Evolutionary conservation across 2,113 vertebrate species (phyloP), one percentile per base, ranked within the genome.

Genomic region (Ophthalmolycus amberensis): DNA sequence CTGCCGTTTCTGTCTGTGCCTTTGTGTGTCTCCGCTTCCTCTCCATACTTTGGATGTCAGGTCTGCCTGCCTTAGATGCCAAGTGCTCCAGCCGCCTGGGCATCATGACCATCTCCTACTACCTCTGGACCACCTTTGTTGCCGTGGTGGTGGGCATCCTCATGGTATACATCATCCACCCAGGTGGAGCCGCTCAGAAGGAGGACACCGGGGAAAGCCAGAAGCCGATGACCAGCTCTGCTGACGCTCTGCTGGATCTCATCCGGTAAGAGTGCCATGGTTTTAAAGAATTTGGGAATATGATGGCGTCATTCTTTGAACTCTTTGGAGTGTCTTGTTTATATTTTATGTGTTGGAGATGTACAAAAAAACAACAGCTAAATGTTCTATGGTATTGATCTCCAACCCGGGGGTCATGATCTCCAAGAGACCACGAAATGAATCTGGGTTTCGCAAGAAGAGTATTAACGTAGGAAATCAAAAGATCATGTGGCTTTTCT

Each of bases 111-210:
- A 94, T 99, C 89, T 98, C 98, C 1, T 99, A 99, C 93, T 99
- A 99, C 94, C 94, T 99, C 81, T 99, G 98, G 98, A 99, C 98
- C 90, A 99, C 98, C 6, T 99, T 99, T 69, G 94, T 99, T 75
- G 98, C 98, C 0, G 98, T 99, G 54, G 86, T 99, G 12, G 97
- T 99, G 93, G 98, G 98, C 68, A 99, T 99, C 78, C 77, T 98
- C 93, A 97, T 99, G 97, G 98, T 99, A 7, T 97, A 96, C 90
- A 95, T 97, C 89, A 99, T 99, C 91, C 98, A 99, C 84, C 98
- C 98, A 0, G 98, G 98, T 0, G 96, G 98, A 12, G 97, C 96
- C 0, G 98, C 98, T 27, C 97, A 99, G 94, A 99, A 99, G 87
- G 97, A 99, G 90, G 96, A 86, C 42, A 96, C 96, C 0, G 97